Conservation (phyloP, 1,140 invertebrate genomes). For the Papilio dardanus region DNA sequence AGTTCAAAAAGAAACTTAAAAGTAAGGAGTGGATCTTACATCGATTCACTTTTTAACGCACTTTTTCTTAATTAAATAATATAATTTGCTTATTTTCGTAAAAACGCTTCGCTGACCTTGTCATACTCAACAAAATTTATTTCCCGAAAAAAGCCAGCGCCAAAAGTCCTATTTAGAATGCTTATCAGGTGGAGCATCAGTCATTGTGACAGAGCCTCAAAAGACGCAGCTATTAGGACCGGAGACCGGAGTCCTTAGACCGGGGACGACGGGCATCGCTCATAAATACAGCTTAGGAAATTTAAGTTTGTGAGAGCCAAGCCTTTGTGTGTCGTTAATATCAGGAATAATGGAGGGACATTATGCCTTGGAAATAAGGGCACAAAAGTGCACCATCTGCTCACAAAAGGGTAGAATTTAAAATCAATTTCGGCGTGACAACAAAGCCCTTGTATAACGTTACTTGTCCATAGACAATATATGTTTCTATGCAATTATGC, state of each 20-base stretch:
- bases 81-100: too few relatives aligned
- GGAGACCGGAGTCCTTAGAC: too few relatives aligned
- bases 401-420: background rate
- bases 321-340: conserved; percentile 38
- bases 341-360: conserved; percentile 17
- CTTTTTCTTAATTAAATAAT: too few relatives aligned
- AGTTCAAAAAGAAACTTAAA: too few relatives aligned
- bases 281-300: conserved; percentile 37
- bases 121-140: background rate
- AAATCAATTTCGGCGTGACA: too few relatives aligned
- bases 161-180: conserved; percentile 16
- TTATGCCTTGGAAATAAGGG: conserved; percentile 26
- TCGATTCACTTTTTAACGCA: too few relatives aligned
- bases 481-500: too few relatives aligned
- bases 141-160: background rate
- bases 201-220: conserved; percentile 30
- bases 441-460: too few relatives aligned
- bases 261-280: background rate
- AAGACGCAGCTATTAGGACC: conserved; percentile 9
- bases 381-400: conserved; percentile 3
- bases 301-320: conserved; percentile 9
- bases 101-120: background rate
- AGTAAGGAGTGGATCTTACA: too few relatives aligned
- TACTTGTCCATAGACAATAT: too few relatives aligned
- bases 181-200: conserved; percentile 22